These are phyloP conservation scores for Notolabrus celidotus DNA, from an alignment of 2,797 vertebrate species.

Conservation along the genomic window DNA sequence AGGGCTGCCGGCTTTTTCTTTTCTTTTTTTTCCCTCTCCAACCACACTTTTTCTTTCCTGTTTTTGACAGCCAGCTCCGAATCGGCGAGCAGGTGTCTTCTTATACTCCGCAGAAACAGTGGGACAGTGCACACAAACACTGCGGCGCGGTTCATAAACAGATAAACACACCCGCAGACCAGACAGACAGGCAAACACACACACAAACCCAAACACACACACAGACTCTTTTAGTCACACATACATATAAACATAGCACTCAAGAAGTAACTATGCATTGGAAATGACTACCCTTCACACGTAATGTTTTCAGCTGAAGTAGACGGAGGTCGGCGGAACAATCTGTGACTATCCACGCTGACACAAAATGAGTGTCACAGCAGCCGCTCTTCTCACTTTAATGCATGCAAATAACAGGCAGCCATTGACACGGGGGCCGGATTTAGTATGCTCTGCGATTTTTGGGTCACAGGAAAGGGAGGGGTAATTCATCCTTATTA, in stretches of 20 bases:
- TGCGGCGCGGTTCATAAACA: conserved; percentile 68
- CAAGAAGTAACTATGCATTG: conserved; percentile 65
- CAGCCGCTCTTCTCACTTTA: conserved; percentile 59
- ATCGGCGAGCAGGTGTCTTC: conserved; percentile 79
- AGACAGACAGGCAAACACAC: conserved; percentile 61
- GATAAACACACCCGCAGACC: conserved; percentile 72
- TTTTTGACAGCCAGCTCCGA: conserved; percentile 82
- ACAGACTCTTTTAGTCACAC: conserved; percentile 22
- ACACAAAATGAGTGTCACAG: conserved; percentile 66
- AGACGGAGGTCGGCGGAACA: conserved; percentile 21
- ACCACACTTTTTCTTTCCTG: conserved; percentile 71
- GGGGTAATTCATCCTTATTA: conserved; percentile 74
- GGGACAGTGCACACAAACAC: conserved; percentile 80
- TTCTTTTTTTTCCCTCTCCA: conserved; percentile 26
- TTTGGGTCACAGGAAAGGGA: conserved; percentile 68
- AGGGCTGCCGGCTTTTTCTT: conserved; percentile 62
- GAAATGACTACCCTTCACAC: conserved; percentile 68
- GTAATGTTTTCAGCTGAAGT: conserved; percentile 53
- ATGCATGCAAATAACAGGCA: conserved; percentile 74
- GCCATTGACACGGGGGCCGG: conserved; percentile 65
- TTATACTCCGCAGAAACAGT: conserved; percentile 77
- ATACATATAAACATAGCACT: conserved; percentile 61
- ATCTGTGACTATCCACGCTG: conserved; percentile 54
- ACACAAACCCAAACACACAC: conserved; percentile 27
- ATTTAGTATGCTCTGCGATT: conserved; percentile 71